Conservation (phyloP, 2,113 vertebrate species). For the Amblyopsis rosae region DNA sequence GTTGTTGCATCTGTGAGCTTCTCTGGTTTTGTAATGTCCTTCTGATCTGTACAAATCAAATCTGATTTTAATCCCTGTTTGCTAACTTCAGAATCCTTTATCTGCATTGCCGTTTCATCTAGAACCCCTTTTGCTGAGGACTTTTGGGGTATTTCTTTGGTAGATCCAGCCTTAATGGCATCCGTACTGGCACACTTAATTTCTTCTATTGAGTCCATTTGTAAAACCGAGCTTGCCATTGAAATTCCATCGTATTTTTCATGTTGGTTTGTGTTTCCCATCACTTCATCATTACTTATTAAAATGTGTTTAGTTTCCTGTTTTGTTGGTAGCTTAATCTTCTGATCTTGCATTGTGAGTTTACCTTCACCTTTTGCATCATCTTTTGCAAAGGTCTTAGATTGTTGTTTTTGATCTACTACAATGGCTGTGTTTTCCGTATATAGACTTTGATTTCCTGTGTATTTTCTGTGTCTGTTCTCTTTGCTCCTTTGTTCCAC, state of each 20-base stretch:
- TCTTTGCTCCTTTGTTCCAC: conserved; percentile 9
- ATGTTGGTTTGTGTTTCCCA: neutral
- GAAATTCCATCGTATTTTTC: conserved; percentile 1
- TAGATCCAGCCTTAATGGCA: conserved; percentile 4
- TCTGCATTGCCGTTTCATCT: neutral
- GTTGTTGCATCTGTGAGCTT: neutral
- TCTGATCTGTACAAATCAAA: neutral
- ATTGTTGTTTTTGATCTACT: conserved; percentile 3
- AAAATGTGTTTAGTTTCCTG: conserved; percentile 21
- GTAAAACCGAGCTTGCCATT: conserved; percentile 3
- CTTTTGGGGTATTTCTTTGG: conserved; percentile 7
- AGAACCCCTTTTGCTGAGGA: conserved; percentile 1
- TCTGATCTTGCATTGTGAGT: conserved; percentile 14
- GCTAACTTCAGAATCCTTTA: neutral
- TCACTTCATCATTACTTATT: conserved; percentile 2
- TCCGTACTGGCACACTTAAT: neutral
- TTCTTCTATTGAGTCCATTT: conserved; percentile 3
- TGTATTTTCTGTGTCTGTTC: neutral
- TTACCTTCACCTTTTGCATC: neutral
- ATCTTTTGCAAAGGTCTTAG: conserved; percentile 14
- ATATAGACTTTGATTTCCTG: neutral
- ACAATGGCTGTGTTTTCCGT: conserved; percentile 6
- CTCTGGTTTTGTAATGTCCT: conserved; percentile 2
- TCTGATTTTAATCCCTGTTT: conserved; percentile 6
- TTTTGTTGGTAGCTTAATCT: conserved; percentile 11